A percentile compares a stretch with the other conserved stretches of the same genome.
phyloP scores from a whole-genome alignment of 2,888 invertebrate genomes.

The Orthosia gothica region DNA sequence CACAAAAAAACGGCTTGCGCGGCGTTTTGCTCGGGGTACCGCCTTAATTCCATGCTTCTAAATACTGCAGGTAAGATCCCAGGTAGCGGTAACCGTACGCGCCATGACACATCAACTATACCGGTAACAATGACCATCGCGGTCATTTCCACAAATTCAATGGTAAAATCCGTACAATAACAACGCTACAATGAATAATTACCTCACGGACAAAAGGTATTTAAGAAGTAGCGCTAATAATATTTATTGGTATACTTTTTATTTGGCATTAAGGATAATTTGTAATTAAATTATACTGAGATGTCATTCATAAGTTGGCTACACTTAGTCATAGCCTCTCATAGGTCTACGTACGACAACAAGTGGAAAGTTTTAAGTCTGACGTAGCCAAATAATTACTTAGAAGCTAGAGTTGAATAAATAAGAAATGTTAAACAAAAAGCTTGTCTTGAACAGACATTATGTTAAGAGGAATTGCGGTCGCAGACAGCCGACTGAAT shows the following conservation, averaged over 20 bases:
- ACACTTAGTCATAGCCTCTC: constrained; percentile 18
- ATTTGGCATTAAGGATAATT: constrained; percentile 33
- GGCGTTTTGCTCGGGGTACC: too few species aligned
- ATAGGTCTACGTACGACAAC: constrained; percentile 17
- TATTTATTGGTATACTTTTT: constrained; percentile 21
- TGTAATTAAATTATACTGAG: neutral
- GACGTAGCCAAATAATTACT: constrained; percentile 37
- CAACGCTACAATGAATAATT: constrained; percentile 42
- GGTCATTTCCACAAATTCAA: constrained; percentile 62
- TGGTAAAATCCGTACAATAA: constrained; percentile 52
- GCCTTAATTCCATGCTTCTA: constrained; percentile 29
- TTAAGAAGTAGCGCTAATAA: constrained; percentile 32
- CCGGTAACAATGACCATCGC: constrained; percentile 56
- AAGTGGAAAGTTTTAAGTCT: constrained; percentile 6
- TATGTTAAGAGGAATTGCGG: too few species aligned
- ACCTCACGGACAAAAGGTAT: constrained; percentile 27
- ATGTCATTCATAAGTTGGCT: constrained; percentile 24
- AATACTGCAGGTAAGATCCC: constrained; percentile 47
- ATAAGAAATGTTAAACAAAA: constrained; percentile 29
- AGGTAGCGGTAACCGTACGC: constrained; percentile 54
- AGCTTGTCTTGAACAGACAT: neutral
- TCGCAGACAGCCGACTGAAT: too few species aligned
- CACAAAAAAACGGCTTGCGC: too few species aligned
- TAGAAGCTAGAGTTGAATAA: constrained; percentile 25
- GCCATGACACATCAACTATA: constrained; percentile 60